Evolutionary conservation across 2,888 invertebrate genomes (phyloP).

Genomic region (Helobdella robusta): DNA sequence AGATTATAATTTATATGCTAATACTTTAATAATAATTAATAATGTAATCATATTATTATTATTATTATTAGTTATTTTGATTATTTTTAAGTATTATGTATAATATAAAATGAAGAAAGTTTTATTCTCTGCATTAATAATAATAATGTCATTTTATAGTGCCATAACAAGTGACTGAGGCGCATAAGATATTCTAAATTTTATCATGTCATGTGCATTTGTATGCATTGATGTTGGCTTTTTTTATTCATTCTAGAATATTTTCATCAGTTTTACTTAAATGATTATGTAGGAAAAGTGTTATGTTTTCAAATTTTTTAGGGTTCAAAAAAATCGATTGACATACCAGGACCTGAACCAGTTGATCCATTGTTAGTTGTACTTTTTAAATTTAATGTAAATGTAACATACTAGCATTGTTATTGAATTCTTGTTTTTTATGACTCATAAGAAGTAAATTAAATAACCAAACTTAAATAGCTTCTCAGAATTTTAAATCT

Average conservation of each 20-base stretch:
- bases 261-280: neutral
- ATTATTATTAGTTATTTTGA: too few species aligned
- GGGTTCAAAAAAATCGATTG: slow-evolving; percentile 44
- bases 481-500: neutral
- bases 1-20: too few species aligned
- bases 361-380: slow-evolving; percentile 45
- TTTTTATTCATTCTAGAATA: neutral
- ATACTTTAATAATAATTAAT: too few species aligned
- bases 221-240: neutral
- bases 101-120: too few species aligned
- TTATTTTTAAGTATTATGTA: too few species aligned
- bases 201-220: neutral
- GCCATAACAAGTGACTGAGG: too few species aligned
- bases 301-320: slow-evolving; percentile 35
- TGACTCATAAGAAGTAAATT: neutral
- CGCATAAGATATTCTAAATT: neutral
- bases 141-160: too few species aligned
- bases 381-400: neutral
- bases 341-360: slow-evolving; percentile 49
- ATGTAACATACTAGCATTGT: neutral
- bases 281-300: neutral
- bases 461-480: neutral
- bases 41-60: too few species aligned
- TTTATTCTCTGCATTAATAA: too few species aligned
- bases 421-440: neutral